Percentiles rank a stretch among this genome's conserved stretches.
These are phyloP conservation scores for Mobula birostris DNA, from an alignment of 2,113 vertebrate genomes.

Conservation along the genomic window DNA sequence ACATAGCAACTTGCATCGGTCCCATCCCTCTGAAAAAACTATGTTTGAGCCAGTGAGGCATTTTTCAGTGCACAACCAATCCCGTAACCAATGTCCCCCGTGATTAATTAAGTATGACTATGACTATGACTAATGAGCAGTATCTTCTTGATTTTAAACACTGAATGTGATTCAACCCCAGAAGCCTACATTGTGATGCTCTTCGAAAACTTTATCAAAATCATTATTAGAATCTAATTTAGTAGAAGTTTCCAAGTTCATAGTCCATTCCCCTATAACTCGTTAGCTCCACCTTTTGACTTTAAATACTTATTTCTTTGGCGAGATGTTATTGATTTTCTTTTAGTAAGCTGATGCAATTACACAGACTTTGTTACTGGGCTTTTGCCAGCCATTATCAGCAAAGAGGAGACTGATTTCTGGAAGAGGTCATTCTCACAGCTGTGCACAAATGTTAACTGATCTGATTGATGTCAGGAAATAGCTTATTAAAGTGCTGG, in stretches of 20 bases:
- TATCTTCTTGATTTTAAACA: neutral
- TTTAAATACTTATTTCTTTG: neutral
- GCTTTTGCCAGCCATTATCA: neutral
- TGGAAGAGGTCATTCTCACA: conserved; percentile 5
- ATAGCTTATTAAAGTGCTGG: neutral
- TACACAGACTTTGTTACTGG: neutral
- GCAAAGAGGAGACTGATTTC: neutral
- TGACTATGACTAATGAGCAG: neutral
- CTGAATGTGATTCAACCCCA: no score
- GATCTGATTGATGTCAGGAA: neutral
- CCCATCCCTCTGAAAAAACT: neutral
- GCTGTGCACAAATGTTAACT: conserved; percentile 12
- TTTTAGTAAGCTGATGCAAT: neutral
- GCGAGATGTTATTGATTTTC: neutral
- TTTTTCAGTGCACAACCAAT: neutral
- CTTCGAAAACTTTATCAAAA: neutral
- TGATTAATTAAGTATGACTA: no score
- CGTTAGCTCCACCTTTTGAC: neutral
- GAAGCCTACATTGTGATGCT: neutral
- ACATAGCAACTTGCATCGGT: neutral
- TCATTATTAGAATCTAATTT: neutral
- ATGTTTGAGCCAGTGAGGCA: neutral
- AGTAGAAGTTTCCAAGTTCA: neutral
- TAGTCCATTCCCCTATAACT: neutral
- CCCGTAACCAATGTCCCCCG: no score